Conservation (phyloP, 2,888 invertebrate species). For the Idaea aversata region DNA sequence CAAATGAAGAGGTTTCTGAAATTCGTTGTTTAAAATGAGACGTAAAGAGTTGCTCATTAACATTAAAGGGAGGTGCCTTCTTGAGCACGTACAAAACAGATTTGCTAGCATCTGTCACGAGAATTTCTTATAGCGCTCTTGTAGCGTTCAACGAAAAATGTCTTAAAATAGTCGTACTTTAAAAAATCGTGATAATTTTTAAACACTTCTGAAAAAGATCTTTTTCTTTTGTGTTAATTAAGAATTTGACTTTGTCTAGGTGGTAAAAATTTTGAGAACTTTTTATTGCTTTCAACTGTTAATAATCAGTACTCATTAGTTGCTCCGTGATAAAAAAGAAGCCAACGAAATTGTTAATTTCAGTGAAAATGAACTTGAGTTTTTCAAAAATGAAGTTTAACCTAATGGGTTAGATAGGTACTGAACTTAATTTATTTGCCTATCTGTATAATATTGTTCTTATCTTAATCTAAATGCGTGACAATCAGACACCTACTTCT, state of each 20-base stretch:
- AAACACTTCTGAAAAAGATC: background rate
- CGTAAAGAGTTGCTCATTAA: slow-evolving; percentile 60
- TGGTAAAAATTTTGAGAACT: background rate
- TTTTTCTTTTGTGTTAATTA: slow-evolving; percentile 4
- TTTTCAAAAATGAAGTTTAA: background rate
- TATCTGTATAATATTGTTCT: background rate
- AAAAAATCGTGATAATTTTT: slow-evolving; percentile 4
- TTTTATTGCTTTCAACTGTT: no score
- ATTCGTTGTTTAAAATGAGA: slow-evolving; percentile 25
- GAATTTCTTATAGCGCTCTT: slow-evolving; percentile 14
- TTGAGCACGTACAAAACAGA: slow-evolving; percentile 67
- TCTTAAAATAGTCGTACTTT: background rate
- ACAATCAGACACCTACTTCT: background rate
- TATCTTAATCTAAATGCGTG: background rate
- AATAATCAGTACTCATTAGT: background rate
- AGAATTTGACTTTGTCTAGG: background rate
- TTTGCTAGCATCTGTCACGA: slow-evolving; percentile 42
- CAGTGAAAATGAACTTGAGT: background rate
- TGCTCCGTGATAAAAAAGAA: background rate
- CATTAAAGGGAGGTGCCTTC: slow-evolving; percentile 47
- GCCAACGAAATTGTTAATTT: background rate
- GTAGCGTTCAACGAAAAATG: slow-evolving; percentile 14
- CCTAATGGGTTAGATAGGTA: no score
- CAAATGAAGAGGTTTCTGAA: slow-evolving; percentile 2
- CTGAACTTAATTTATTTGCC: background rate